Evolutionary conservation across 2,113 vertebrate species (phyloP), one percentile per base, ranked within the genome.

Genomic region (Synodontis membranacea): DNA sequence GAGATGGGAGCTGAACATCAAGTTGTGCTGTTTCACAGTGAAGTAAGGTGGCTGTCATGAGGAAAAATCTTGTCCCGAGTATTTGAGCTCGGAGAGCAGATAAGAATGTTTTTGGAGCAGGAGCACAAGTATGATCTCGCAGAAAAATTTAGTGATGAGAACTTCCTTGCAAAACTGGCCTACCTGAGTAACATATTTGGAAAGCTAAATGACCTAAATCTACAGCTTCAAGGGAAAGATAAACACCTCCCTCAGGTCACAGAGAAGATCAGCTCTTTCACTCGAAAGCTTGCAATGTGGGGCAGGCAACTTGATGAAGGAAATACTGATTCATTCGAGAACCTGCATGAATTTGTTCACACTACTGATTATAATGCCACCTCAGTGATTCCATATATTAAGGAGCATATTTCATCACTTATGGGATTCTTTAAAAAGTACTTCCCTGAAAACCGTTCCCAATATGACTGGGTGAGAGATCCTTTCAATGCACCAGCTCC

Each of bases 21-120:
- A 86, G 86, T 80, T 88, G 87, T 89, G 86, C 52, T 90, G 54
- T 92, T 90, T 85, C 88, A 91, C 88, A 87, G 72, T 56, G 89
- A 90, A 50, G 86, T 84, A 64, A 50, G 50, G 82, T 88, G 88
- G 88, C 86, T 90, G 23, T 88, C 87, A n/a, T 21, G 44, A 85
- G 89, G 89, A 46, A 90, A 89, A 84, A 86, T 89, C 42, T 58
- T 85, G 72, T 85, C 72, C 39, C 17, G 39, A 23, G 28, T 85
- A 28, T 74, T 84, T 74, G 82, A 84, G 68, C 83, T 60, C 83
- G 75, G 86, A 89, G 82, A 85, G 80, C 0, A 89, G 66, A 90
- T 90, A 42, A 62, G 19, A 54, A 48, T 66, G n/a, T 84, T 84
- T 80, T 80, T 76, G 60, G 64, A 44, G 31, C 44, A 84, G 44